Evolutionary conservation across 2,888 invertebrate species (phyloP), one percentile per base, ranked within the genome.

Genomic region (Glaucopsyche alexis): DNA sequence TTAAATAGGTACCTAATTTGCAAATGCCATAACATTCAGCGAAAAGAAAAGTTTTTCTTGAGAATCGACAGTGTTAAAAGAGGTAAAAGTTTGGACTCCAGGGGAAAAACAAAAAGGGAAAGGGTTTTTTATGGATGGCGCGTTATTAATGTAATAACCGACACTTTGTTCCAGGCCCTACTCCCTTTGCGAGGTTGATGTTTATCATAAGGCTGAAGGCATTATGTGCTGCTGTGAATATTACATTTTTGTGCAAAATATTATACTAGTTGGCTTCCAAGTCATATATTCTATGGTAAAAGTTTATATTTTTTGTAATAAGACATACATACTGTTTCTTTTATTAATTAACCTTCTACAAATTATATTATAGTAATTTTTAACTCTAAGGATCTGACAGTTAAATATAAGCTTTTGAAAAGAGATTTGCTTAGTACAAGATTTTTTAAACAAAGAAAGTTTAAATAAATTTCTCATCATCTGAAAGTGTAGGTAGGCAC

Each of bases 111-210:
- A 88, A 88, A 90, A 90, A 89, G 87, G 87, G 87, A 67, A 84
- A 83, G 84, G 84, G 85, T 84, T 86, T 86, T 86, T 85, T 83
- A 84, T 81, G 81, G 78, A 76, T 81, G 75, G 76, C 81, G 87
- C 86, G 86, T 91, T 91, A 91, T 91, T 90, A 92, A 91, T 91
- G 88, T 90, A 89, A 91, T 91, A 92, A 89, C 90, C 85, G 90
- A 90, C 91, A 90, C 90, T 90, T 91, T 90, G 88, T 90, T 91
- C 89, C 89, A 91, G 29, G 88, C 89, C 82, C 85, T 88, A 85
- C 88, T 81, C 82, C 84, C 60, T 60, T 60, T 60, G 60, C 29
- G 29, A 60, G 60, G 60, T 13, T 38, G 66, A 66, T 66, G 66
- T 66, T 40, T 66, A 66, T 66, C 42, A 16, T 66, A 16, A 66